Evolutionary conservation across 2,888 invertebrate genomes (phyloP).

Genomic region (Pterostichus niger): DNA sequence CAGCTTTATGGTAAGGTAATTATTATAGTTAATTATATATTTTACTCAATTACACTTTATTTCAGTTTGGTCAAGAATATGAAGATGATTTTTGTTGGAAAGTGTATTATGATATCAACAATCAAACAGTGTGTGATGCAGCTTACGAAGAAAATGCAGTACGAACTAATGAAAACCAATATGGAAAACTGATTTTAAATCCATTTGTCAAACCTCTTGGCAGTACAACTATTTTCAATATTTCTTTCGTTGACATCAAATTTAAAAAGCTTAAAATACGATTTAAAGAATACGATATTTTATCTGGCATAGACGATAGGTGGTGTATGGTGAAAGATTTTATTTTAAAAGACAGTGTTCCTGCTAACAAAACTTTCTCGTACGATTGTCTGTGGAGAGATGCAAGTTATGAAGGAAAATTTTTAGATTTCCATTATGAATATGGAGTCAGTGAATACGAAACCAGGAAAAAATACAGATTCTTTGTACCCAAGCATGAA

Average conservation of each 20-base stretch:
- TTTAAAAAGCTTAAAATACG: conserved; percentile 3
- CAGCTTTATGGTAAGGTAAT: neutral
- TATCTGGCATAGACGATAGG: neutral
- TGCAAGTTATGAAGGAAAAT: conserved; percentile 11
- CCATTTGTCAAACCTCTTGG: neutral
- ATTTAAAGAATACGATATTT: neutral
- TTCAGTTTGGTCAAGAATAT: neutral
- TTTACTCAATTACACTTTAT: neutral
- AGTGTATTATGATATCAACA: neutral
- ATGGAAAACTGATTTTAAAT: neutral
- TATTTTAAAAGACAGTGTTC: conserved; percentile 13
- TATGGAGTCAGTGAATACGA: conserved; percentile 12
- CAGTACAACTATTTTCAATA: conserved; percentile 44
- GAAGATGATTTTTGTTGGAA: neutral
- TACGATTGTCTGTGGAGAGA: conserved; percentile 41
- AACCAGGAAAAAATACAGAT: conserved; percentile 34
- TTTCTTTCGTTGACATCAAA: conserved; percentile 45
- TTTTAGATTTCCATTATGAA: conserved; percentile 52
- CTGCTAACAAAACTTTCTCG: neutral
- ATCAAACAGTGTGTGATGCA: neutral
- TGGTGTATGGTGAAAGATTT: conserved; percentile 21
- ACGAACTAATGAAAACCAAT: neutral
- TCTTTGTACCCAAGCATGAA: conserved; percentile 24
- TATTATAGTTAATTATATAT: neutral
- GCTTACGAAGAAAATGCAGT: neutral